These are phyloP conservation scores for Bacillus rossius DNA, from an alignment of 1,140 invertebrate genomes.

Conservation along the genomic window DNA sequence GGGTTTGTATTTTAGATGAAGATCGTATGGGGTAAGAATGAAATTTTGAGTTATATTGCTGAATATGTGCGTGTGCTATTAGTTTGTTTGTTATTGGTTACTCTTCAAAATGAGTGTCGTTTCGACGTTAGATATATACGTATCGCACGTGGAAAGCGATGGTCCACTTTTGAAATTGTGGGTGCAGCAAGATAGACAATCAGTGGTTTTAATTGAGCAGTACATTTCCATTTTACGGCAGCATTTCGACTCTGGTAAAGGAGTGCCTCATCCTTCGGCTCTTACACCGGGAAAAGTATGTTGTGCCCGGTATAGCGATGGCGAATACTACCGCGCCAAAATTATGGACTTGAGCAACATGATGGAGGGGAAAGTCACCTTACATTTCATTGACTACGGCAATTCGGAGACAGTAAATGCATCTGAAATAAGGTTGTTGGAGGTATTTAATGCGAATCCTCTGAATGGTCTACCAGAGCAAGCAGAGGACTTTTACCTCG, in stretches of 20 bases:
- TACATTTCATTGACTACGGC: slow-evolving; percentile 67
- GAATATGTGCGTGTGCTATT: too few relatives aligned
- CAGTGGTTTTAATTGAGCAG: slow-evolving; percentile 48
- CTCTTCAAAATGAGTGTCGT: too few relatives aligned
- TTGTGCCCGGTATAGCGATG: slow-evolving; percentile 58
- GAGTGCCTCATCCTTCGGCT: slow-evolving; percentile 33
- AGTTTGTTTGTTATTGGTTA: too few relatives aligned
- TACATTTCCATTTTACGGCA: slow-evolving; percentile 37
- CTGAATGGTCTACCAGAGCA: slow-evolving; percentile 44
- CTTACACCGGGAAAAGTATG: slow-evolving; percentile 48
- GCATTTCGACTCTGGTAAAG: slow-evolving; percentile 37
- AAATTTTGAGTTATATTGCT: too few relatives aligned
- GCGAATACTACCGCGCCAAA: slow-evolving; percentile 54
- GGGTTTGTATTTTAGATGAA: too few relatives aligned
- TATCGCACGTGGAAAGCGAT: slow-evolving; percentile 60
- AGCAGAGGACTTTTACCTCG: slow-evolving; percentile 52
- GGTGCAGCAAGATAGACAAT: slow-evolving; percentile 53
- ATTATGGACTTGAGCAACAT: slow-evolving; percentile 44
- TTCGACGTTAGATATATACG: slow-evolving; percentile 33
- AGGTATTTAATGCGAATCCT: slow-evolving; percentile 43
- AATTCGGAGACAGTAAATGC: slow-evolving; percentile 51
- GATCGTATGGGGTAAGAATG: too few relatives aligned
- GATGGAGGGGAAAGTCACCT: slow-evolving; percentile 44
- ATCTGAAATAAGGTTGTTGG: slow-evolving; percentile 49
- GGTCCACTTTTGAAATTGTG: slow-evolving; percentile 59